These are phyloP conservation scores for Melinopterus prodromus DNA, from an alignment of 2,888 invertebrate species.

Conservation along the genomic window DNA sequence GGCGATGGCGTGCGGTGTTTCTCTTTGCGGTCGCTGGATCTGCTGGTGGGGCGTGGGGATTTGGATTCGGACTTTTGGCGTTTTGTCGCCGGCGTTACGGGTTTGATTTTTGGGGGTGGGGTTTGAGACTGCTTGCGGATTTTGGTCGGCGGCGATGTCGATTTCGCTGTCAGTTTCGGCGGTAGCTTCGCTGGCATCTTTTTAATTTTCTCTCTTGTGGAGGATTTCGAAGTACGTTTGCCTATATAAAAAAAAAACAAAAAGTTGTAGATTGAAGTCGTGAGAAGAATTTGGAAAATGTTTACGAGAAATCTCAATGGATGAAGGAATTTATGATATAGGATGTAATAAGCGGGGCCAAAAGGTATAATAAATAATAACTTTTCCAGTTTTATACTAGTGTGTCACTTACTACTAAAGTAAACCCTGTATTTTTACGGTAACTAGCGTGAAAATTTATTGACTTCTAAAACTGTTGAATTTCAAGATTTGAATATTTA, in stretches of 20 bases:
- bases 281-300: too few species aligned
- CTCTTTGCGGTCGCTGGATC: slow-evolving; percentile 52
- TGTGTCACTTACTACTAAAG: too few species aligned
- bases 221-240: slow-evolving; percentile 56
- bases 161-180: slow-evolving; percentile 50
- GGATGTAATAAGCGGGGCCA: too few species aligned
- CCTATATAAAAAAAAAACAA: neutral
- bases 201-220: slow-evolving; percentile 61
- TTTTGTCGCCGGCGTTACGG: slow-evolving; percentile 48
- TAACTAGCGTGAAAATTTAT: too few species aligned
- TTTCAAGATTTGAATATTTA: too few species aligned
- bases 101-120: slow-evolving; percentile 57
- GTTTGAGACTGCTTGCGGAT: slow-evolving; percentile 57
- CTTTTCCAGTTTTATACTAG: too few species aligned
- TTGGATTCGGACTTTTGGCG: slow-evolving; percentile 50
- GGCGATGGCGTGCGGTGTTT: slow-evolving; percentile 59
- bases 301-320: too few species aligned
- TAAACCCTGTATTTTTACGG: too few species aligned
- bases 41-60: slow-evolving; percentile 53
- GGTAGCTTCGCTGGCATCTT: slow-evolving; percentile 54
- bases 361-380: too few species aligned
- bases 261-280: too few species aligned
- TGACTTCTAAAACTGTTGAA: too few species aligned
- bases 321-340: too few species aligned
- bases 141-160: slow-evolving; percentile 54